Evolutionary conservation across 1,140 invertebrate species (phyloP).

Genomic region (Dreissena polymorpha): DNA sequence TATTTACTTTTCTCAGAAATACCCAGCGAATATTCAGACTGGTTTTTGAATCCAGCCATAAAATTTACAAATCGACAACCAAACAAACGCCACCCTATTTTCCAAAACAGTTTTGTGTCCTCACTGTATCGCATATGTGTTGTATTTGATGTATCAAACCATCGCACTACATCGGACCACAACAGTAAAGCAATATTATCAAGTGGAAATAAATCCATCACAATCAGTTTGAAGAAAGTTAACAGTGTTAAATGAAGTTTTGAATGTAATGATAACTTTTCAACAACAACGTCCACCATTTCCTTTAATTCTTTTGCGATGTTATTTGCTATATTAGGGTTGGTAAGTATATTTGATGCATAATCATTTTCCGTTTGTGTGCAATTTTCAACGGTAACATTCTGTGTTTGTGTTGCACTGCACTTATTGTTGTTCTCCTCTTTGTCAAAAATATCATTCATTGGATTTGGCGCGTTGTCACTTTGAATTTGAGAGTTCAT

Average conservation of each 20-base stretch:
- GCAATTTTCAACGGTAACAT: too few species aligned
- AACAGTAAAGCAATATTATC: conserved; percentile 23
- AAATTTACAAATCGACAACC: conserved; percentile 24
- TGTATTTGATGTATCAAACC: conserved; percentile 4
- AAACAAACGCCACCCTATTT: conserved; percentile 19
- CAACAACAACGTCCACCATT: too few species aligned
- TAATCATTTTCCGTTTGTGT: too few species aligned
- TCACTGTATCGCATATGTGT: conserved; percentile 12
- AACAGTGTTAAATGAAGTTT: neutral
- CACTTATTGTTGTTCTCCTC: too few species aligned
- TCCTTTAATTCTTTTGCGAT: too few species aligned
- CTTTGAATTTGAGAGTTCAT: too few species aligned
- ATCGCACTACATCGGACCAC: conserved; percentile 20
- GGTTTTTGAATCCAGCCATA: conserved; percentile 27
- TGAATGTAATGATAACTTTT: too few species aligned
- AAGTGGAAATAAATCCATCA: conserved; percentile 4
- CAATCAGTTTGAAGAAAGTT: conserved; percentile 4
- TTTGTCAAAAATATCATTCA: too few species aligned
- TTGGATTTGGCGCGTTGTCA: too few species aligned
- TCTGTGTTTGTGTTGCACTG: too few species aligned
- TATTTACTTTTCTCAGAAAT: neutral
- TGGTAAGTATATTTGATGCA: too few species aligned
- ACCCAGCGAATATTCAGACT: neutral
- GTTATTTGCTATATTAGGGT: too few species aligned
- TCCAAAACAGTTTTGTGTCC: conserved; percentile 30